Conservation (phyloP, 1,140 invertebrate genomes). For the Drosophila melanica region DNA sequence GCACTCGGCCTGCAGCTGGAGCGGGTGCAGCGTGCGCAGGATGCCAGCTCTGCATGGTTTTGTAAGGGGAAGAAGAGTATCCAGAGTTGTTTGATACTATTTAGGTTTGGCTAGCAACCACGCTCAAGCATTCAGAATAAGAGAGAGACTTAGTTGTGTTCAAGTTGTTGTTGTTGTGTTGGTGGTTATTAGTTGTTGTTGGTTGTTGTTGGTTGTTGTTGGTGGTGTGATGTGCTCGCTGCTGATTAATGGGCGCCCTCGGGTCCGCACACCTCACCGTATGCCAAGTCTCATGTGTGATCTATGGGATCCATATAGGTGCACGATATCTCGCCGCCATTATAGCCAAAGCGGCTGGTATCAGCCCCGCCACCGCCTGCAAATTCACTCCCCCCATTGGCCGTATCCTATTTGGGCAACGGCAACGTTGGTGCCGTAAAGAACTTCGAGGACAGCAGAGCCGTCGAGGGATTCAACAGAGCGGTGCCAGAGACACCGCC, state of each 20-base stretch:
- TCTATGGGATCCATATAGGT: constrained; percentile 83
- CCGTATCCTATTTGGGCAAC: constrained; percentile 84
- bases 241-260: constrained; percentile 63
- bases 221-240: constrained; percentile 28
- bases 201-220: constrained; percentile 33
- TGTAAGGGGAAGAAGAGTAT: constrained; percentile 60
- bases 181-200: constrained; percentile 48
- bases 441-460: constrained; percentile 82
- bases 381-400: constrained; percentile 80
- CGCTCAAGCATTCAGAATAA: constrained; percentile 65
- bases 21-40: constrained; percentile 86
- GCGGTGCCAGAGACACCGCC: constrained; percentile 39
- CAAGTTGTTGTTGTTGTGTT: constrained; percentile 31
- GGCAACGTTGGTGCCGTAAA: constrained; percentile 82
- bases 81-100: constrained; percentile 59
- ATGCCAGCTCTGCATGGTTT: constrained; percentile 85
- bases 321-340: constrained; percentile 81
- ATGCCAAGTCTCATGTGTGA: constrained; percentile 81
- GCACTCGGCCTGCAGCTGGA: constrained; percentile 84
- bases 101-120: constrained; percentile 60
- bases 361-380: constrained; percentile 42
- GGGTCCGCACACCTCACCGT: constrained; percentile 74
- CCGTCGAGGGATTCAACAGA: constrained; percentile 76
- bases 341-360: constrained; percentile 71
- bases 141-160: constrained; percentile 72